Base-by-base conservation (phyloP, 2,888 invertebrate species). In the Plebejus anna region DNA sequence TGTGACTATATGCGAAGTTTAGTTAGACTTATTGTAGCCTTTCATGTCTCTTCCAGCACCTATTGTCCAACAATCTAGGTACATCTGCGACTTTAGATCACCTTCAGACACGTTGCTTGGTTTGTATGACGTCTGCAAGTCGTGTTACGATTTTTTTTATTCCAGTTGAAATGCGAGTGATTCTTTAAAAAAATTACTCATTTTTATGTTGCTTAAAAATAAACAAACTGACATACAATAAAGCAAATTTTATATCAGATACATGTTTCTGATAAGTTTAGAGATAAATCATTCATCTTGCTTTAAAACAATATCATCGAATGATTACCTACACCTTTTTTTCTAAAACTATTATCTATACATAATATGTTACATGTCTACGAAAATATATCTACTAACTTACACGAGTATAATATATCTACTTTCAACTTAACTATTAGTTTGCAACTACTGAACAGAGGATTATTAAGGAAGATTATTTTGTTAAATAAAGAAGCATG, bases 31-130 rank as follows among this genome's bases (percentile, higher is more conserved):
- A 73, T 73, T 73, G 73, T 55, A 13, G 32, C 16, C 66, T 66
- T 36, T 61, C 28, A 61, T 13, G 72, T 28, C 47, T 51, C 72
- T 13, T 73, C 16, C 55, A 73, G 51, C 51, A 11, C 5, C 51
- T 28, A 73, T 55, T 73, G 73, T 73, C 32, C 51, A 51, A 72
- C 72, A 42, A 72, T 73, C 55, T 73, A 28, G 61, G 28, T 61
- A 73, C 55, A 51, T 73, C 32, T 73, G 73, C 73, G 73, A 16
- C 73, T 55, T 73, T 32, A 73, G 32, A 28, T 73, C 73, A 73
- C 73, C 51, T 72, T 72, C 72, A 72, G 72, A 22, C 55, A 55
- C 32, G 73, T 73, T 73, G 73, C 73, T 73, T 36, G 73, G 51
- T 73, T 73, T 71, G 1, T 51, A 55, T 28, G 16, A 73, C 36